A percentile compares a stretch with the other conserved stretches of the same genome.
Evolutionary conservation across 2,888 invertebrate species (phyloP).

Genomic region (Caenorhabditis sp.): DNA sequence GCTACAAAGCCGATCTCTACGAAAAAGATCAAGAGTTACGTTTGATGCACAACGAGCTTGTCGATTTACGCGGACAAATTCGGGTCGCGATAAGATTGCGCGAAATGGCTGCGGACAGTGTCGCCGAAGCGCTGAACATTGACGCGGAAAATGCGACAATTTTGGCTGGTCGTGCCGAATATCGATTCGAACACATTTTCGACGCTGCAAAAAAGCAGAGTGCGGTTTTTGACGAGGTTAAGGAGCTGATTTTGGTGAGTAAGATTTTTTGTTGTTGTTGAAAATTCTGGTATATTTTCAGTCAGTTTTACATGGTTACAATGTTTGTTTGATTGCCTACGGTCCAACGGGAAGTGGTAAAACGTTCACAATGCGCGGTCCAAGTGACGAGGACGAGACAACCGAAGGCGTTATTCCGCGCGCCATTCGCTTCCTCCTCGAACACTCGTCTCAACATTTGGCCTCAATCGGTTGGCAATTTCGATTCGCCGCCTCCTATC

Average conservation of each 20-base stretch:
- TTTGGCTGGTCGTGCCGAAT: slow-evolving; percentile 7
- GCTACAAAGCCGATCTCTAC: slow-evolving; percentile 9
- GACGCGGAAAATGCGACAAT: slow-evolving; percentile 10
- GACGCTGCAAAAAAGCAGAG: slow-evolving; percentile 24
- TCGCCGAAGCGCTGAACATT: not conserved
- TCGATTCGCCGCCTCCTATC: slow-evolving; percentile 80
- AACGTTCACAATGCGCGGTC: slow-evolving; percentile 57
- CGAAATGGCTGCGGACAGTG: not conserved
- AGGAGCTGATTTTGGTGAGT: slow-evolving; percentile 46
- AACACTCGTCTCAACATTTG: slow-evolving; percentile 18
- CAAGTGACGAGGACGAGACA: slow-evolving; percentile 1
- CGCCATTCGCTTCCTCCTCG: slow-evolving; percentile 38
- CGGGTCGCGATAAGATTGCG: slow-evolving; percentile 48
- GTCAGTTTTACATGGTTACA: slow-evolving; percentile 52
- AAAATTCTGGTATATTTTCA: slow-evolving; percentile 7
- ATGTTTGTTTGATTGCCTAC: slow-evolving; percentile 54
- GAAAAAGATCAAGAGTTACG: slow-evolving; percentile 21
- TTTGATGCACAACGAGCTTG: slow-evolving; percentile 40
- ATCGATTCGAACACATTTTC: slow-evolving; percentile 46
- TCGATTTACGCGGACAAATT: slow-evolving; percentile 52
- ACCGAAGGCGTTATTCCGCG: slow-evolving; percentile 49
- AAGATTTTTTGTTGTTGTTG: not conserved
- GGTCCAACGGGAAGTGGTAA: slow-evolving; percentile 61
- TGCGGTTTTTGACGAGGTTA: slow-evolving; percentile 41
- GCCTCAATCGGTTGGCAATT: slow-evolving; percentile 72